Percentiles rank a stretch among this genome's conserved stretches.
Evolutionary conservation across 2,797 vertebrate genomes (phyloP).

Genomic region (Gallinago nigripennis): DNA sequence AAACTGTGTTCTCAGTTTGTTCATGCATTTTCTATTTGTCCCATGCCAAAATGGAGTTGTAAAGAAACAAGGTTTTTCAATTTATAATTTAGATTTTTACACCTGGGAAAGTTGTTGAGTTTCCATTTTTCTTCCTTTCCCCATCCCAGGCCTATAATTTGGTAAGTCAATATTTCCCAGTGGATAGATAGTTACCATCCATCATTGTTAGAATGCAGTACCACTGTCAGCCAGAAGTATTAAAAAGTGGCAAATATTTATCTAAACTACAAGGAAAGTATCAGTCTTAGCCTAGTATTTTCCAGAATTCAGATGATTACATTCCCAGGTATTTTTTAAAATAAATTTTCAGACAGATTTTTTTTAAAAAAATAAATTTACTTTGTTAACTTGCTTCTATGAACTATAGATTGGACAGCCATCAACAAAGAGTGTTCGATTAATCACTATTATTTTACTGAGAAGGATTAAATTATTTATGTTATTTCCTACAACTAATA

Average conservation of each 20-base stretch:
- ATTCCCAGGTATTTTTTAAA: background rate
- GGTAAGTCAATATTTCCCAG: conserved; percentile 10
- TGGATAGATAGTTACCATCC: background rate
- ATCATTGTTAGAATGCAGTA: background rate
- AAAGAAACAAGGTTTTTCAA: background rate
- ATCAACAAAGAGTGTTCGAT: background rate
- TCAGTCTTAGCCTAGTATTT: background rate
- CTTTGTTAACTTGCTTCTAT: background rate
- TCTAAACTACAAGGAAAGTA: background rate
- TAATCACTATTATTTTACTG: background rate
- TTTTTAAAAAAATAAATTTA: background rate
- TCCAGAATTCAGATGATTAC: background rate
- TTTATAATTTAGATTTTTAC: background rate
- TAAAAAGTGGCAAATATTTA: conserved; percentile 31
- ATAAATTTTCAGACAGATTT: background rate
- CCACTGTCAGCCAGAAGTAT: background rate
- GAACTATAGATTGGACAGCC: background rate
- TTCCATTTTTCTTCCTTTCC: conserved; percentile 19
- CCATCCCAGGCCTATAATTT: background rate
- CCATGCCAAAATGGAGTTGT: background rate
- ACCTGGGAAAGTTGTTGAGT: background rate
- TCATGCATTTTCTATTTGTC: background rate
- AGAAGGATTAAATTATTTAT: background rate
- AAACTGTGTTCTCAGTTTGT: background rate
- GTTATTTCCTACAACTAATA: background rate